Conservation (phyloP, 2,888 invertebrate genomes). For the Lamellibrachia satsuma region DNA sequence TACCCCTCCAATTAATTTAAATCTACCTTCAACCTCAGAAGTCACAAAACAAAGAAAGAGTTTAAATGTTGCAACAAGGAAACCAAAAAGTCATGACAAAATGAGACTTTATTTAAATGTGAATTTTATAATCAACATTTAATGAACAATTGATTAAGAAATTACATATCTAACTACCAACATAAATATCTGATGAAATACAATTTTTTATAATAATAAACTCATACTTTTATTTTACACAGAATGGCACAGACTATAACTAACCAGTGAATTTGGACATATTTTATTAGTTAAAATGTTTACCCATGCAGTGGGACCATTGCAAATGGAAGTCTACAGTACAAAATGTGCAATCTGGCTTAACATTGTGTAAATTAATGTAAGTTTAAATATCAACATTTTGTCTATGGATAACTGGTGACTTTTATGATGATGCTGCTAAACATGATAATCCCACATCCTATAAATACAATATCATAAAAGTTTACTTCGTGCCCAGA, state of each 20-base stretch:
- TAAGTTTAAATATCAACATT: not conserved
- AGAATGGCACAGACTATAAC: not conserved
- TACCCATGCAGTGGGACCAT: too few species aligned
- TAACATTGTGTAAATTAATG: not conserved
- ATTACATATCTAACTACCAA: not conserved
- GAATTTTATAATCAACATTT: not conserved
- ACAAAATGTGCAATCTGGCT: not conserved
- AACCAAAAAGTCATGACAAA: not conserved
- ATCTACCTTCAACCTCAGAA: not conserved
- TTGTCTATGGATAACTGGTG: not conserved
- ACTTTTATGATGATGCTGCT: not conserved
- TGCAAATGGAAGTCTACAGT: not conserved
- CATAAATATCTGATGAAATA: not conserved
- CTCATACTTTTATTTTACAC: not conserved
- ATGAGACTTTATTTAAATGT: too few species aligned
- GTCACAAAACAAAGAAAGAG: not conserved
- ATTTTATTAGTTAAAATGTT: too few species aligned
- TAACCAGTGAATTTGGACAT: not conserved
- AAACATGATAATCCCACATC: not conserved
- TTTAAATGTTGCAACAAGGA: not conserved
- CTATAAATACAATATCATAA: not conserved
- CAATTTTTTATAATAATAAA: not conserved
- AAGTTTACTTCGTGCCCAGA: not conserved
- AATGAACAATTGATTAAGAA: not conserved
- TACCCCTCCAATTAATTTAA: too few species aligned